phyloP scores from a whole-genome alignment of 2,113 vertebrate species.

The Oxyura jamaicensis region DNA sequence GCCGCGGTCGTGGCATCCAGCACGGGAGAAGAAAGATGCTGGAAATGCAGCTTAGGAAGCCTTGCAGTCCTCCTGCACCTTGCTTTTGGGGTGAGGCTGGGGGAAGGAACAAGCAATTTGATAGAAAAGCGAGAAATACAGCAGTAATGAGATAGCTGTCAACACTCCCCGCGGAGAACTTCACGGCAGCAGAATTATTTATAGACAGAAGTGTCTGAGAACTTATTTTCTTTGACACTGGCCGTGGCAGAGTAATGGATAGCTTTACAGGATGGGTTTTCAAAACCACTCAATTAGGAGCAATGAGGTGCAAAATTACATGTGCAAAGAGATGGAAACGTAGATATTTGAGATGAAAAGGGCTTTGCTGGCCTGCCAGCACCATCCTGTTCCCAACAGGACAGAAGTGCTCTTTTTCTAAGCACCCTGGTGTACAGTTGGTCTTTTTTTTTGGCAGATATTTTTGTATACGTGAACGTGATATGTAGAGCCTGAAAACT shows the following conservation, averaged over 20 bases:
- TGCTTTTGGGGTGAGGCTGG: not conserved
- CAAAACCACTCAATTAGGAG: conserved; percentile 55
- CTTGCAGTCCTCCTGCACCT: not conserved
- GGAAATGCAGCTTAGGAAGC: not conserved
- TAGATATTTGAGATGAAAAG: not conserved
- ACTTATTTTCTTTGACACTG: conserved; percentile 12
- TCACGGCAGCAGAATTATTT: conserved; percentile 11
- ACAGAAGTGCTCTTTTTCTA: not conserved
- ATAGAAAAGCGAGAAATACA: not conserved
- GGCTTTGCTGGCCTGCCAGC: not conserved
- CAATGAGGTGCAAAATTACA: conserved; percentile 69
- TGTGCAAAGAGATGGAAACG: not conserved
- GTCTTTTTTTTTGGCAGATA: not conserved
- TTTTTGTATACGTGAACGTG: not conserved
- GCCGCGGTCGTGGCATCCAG: accelerated
- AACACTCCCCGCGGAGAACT: not conserved
- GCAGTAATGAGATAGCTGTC: conserved; percentile 18
- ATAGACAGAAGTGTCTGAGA: conserved; percentile 35
- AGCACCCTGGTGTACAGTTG: not conserved
- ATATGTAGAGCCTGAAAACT: not conserved
- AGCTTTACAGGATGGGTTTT: not conserved
- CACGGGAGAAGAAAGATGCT: not conserved
- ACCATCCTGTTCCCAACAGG: not conserved
- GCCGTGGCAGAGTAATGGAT: conserved; percentile 2
- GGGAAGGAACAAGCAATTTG: not conserved